These are phyloP conservation scores for Colius striatus DNA, from an alignment of 2,113 vertebrate genomes.

Conservation along the genomic window DNA sequence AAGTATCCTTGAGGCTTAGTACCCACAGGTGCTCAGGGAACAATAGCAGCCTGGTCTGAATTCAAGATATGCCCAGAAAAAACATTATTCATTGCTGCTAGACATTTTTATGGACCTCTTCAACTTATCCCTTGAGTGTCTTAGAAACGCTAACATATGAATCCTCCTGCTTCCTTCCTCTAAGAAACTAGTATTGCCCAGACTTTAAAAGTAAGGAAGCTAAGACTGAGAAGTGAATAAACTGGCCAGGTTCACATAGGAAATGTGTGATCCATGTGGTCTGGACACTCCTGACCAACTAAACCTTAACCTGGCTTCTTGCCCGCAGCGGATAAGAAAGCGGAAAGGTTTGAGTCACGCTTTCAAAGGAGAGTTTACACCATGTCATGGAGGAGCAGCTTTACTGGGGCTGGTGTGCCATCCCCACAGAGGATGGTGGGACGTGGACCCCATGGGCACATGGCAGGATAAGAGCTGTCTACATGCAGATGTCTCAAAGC, in stretches of 20 bases:
- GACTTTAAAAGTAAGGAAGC: slow-evolving; percentile 32
- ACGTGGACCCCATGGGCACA: fast-evolving
- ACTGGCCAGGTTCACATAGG: background rate
- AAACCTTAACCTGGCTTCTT: background rate
- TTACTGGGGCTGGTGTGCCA: background rate
- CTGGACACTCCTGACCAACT: background rate
- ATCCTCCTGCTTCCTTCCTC: slow-evolving; percentile 40
- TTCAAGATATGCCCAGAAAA: slow-evolving; percentile 10
- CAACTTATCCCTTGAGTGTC: background rate
- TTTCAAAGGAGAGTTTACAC: background rate
- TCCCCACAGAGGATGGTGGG: background rate
- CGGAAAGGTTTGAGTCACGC: background rate
- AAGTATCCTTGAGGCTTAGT: background rate
- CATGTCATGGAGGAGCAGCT: background rate
- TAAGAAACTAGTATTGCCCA: slow-evolving; percentile 20
- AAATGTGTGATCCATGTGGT: slow-evolving; percentile 37
- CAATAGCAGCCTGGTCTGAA: slow-evolving; percentile 1
- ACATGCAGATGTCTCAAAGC: background rate
- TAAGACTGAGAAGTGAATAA: background rate
- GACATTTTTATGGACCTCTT: slow-evolving; percentile 42
- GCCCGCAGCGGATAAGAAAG: fast-evolving
- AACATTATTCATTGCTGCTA: background rate
- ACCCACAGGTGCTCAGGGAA: slow-evolving; percentile 27
- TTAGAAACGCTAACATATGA: background rate
- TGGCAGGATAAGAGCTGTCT: background rate